Evolutionary conservation across 2,113 vertebrate species (phyloP), one percentile per base, ranked within the genome.

Genomic region (Xyrauchen texanus): DNA sequence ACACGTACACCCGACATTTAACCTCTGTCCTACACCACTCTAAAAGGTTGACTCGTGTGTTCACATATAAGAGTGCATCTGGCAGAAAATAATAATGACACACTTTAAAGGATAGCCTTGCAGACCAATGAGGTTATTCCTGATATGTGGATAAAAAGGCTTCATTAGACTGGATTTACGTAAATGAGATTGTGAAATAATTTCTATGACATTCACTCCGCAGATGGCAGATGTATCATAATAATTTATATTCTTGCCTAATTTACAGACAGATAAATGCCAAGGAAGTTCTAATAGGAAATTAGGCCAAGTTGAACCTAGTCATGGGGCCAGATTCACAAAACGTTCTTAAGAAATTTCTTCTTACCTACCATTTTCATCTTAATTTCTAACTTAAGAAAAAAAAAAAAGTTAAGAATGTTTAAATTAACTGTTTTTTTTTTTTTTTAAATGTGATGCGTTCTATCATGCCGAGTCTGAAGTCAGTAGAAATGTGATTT

Each of bases 51-150:
- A 34, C 21, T 34, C 3, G 21, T 84, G 77, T 58, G 68, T 79
- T 81, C 67, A 75, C 51, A 79, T 86, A 85, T 84, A 86, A 83
- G 70, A 34, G 57, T 55, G 60, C 6, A 45, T 8, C 51, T 42
- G 34, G 51, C 45, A 21, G 66, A 47, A 79, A 66, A 7, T 2
- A 72, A 72, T 61, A 64, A 71, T 64, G 3, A 69, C 11, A 72
- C 10, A 4, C 16, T 52, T 42, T 70, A 46, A 75, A 69, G 82
- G 21, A 64, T 49, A 68, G 73, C 3, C 34, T 58, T 34, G 34
- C n/a, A 80, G 62, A 69, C 55, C 55, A 78, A 57, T 79, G 68
- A 53, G 9, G 70, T 45, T 9, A 72, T 53, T 58, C 57, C 68
- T 45, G 69, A 79, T 57, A 21, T 51, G 58, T 34, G 57, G 61